Percentiles rank a stretch among this genome's conserved stretches.
phyloP scores from a whole-genome alignment of 1,140 invertebrate genomes.

The Ostrea edulis region DNA sequence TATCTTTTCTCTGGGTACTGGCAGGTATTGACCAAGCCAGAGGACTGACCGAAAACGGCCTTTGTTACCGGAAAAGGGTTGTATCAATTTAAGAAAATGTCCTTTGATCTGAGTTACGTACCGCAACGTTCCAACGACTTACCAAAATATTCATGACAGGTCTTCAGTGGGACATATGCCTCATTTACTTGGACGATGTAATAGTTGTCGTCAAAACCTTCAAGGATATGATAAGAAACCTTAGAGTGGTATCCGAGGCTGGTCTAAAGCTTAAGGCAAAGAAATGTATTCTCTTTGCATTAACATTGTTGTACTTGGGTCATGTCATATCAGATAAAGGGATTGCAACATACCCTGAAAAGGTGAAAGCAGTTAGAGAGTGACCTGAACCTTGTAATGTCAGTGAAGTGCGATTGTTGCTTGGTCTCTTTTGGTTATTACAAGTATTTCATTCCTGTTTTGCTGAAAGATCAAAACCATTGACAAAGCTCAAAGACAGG shows the following conservation, averaged over 20 bases:
- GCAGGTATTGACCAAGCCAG: not conserved
- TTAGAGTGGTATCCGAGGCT: constrained; percentile 41
- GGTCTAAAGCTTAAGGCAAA: constrained; percentile 53
- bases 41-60: not conserved
- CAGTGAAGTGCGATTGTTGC: too few species aligned
- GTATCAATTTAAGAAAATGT: not conserved
- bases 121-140: constrained; percentile 61
- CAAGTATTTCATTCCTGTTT: too few species aligned
- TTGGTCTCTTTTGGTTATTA: too few species aligned
- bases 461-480: too few species aligned
- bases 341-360: too few species aligned
- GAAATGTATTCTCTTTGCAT: constrained; percentile 57
- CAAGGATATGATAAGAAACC: constrained; percentile 15
- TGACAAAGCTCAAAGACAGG: too few species aligned
- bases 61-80: not conserved
- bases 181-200: constrained; percentile 58
- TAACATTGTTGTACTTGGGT: constrained; percentile 42
- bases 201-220: constrained; percentile 48
- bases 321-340: too few species aligned
- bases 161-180: constrained; percentile 39
- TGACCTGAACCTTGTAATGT: constrained; percentile 17
- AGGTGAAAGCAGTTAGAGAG: too few species aligned
- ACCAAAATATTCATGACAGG: constrained; percentile 60
- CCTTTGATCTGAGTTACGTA: constrained; percentile 33
- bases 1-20: too few species aligned